Conservation (phyloP, 2,888 invertebrate species). For the Tenthredo scrophulariae region DNA sequence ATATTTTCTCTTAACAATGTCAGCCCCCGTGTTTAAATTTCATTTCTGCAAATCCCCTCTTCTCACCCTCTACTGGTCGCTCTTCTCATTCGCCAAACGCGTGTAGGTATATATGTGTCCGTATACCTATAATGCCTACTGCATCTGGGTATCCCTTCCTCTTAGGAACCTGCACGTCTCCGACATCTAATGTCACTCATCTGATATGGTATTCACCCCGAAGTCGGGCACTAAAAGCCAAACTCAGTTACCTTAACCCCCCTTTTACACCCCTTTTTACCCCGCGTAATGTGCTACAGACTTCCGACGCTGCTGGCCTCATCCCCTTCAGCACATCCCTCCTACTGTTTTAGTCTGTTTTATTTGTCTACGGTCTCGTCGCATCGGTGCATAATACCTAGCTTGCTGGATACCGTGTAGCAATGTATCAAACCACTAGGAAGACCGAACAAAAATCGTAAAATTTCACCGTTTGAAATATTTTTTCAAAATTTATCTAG, state of each 20-base stretch:
- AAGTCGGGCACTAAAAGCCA: constrained; percentile 66
- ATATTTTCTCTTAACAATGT: constrained; percentile 46
- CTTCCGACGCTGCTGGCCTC: background rate
- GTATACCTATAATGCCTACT: constrained; percentile 8
- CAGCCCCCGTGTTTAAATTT: constrained; percentile 47
- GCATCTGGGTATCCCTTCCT: constrained; percentile 30
- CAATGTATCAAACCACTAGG: background rate
- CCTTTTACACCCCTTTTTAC: constrained; percentile 56
- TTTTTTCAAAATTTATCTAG: background rate
- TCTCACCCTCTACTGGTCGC: background rate
- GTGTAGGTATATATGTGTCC: background rate
- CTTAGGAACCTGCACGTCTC: constrained; percentile 47
- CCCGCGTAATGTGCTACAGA: background rate
- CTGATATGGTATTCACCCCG: constrained; percentile 70
- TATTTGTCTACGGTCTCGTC: constrained; percentile 48
- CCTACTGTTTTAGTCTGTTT: constrained; percentile 46
- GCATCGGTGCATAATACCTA: constrained; percentile 49
- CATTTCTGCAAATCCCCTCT: constrained; percentile 36
- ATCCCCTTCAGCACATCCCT: constrained; percentile 18
- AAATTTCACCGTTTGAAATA: background rate
- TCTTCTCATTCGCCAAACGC: background rate
- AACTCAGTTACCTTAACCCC: constrained; percentile 65
- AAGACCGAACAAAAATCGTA: background rate
- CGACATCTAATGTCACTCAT: constrained; percentile 60
- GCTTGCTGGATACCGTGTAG: background rate